Evolutionary conservation across 2,888 invertebrate species (phyloP), one percentile per base, ranked within the genome.

Genomic region (Auanema freiburgensis): DNA sequence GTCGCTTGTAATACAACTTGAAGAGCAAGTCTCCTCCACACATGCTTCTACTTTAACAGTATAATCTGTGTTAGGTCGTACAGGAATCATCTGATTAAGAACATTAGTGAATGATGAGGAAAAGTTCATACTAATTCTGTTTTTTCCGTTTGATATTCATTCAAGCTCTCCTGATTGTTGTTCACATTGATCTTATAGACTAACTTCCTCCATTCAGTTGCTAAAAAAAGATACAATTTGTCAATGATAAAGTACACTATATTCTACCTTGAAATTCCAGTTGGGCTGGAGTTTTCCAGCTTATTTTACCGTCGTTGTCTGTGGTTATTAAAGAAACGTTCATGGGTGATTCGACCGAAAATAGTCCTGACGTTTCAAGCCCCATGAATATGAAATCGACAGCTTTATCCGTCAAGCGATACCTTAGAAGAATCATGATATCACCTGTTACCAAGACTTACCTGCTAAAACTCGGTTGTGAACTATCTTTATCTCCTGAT

Each of bases 201-300:
- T 53, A 51, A 59, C 18, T 23, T 43, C 23, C 53, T 33, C 24
- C 53, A 41, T 18, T 53, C 59, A 40, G 53, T 11, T 5, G 44
- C 59, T 57, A 23, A 56, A 56, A 50, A 50, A 11, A 50, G 46
- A 46, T 43, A 43, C 14, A 43, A 14, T 43, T 46, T n/a, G 46
- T 5, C 4, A 33, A 33, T 33, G 33, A 33, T 5, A 33, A n/a
- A n/a, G n/a, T n/a, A 33, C 33, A 33, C 8, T 33, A 3, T 33
- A 8, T 33, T 33, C 33, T 8, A 46, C 46, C 77, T 71, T 78
- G 78, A 51, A 76, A 78, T 0, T 74, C 72, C n/a, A 77, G 56
- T n/a, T 70, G 59, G 3, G 11, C 49, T 0, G 71, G 69, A 10
- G 70, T 68, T 46, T 49, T 57, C 79, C 79, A 79, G 10, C 75